A percentile compares a stretch with the other conserved stretches of the same genome.
Evolutionary conservation across 2,888 invertebrate species (phyloP).

Genomic region (Zygothrica quintamaculata): DNA sequence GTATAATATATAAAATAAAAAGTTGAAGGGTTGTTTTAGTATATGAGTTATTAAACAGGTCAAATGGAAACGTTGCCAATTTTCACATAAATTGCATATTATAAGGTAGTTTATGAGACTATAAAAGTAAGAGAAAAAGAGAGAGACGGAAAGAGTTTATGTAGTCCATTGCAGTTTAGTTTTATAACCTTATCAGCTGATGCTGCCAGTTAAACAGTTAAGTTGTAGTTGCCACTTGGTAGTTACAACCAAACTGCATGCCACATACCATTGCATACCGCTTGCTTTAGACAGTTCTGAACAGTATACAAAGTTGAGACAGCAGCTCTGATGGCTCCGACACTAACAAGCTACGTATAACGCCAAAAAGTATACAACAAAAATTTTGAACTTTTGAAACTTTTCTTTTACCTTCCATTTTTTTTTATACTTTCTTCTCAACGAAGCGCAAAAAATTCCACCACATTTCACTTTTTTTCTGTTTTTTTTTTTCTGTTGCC

Average conservation of each 20-base stretch:
- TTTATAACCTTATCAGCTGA: conserved; percentile 46
- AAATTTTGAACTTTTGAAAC: conserved; percentile 24
- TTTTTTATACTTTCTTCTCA: too few relatives aligned
- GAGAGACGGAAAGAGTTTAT: not conserved
- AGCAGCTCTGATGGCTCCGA: conserved; percentile 23
- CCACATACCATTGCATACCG: conserved; percentile 9
- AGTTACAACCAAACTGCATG: conserved; percentile 16
- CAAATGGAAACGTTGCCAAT: conserved; percentile 2
- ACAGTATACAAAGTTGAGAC: conserved; percentile 40
- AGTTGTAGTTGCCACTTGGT: conserved; percentile 43
- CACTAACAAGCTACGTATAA: conserved; percentile 12
- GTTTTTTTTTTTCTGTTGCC: too few relatives aligned
- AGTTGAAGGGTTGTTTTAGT: conserved; percentile 18
- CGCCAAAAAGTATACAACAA: not conserved
- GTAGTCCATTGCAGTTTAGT: conserved; percentile 33
- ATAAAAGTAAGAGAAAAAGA: too few relatives aligned
- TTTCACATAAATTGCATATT: not conserved
- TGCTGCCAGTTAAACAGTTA: conserved; percentile 40
- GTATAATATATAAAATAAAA: conserved; percentile 18
- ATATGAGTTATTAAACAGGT: conserved; percentile 38
- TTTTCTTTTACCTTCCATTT: conserved; percentile 10
- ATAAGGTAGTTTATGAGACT: too few relatives aligned
- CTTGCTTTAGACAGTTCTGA: conserved; percentile 28
- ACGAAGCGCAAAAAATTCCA: conserved; percentile 45
- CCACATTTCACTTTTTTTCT: conserved; percentile 31